Conservation (phyloP, 2,797 vertebrate genomes). For the Sebastes elongatus region DNA sequence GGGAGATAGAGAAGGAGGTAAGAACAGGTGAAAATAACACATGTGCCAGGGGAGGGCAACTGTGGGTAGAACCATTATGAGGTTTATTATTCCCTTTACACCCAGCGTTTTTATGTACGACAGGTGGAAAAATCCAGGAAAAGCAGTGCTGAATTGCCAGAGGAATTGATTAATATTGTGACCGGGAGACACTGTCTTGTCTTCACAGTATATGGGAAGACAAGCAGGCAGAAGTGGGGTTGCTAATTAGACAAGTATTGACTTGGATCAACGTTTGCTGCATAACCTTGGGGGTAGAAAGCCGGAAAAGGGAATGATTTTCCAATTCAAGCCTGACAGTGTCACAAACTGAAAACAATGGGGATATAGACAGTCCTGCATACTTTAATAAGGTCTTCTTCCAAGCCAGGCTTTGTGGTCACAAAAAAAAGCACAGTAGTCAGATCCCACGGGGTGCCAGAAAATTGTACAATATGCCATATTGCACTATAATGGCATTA, state of each 20-base stretch:
- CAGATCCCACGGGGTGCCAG: slow-evolving; percentile 8
- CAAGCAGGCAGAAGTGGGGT: slow-evolving; percentile 9
- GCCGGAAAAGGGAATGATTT: slow-evolving; percentile 3
- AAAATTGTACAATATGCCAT: neutral
- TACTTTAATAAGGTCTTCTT: slow-evolving; percentile 27
- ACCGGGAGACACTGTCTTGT: neutral
- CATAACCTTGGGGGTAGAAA: slow-evolving; percentile 18
- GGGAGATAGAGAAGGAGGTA: slow-evolving; percentile 25
- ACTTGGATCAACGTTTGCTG: slow-evolving; percentile 31
- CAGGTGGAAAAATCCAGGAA: slow-evolving; percentile 4
- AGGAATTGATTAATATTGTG: slow-evolving; percentile 20
- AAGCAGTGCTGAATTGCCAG: neutral
- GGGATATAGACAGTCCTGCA: slow-evolving; percentile 6
- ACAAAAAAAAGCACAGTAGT: slow-evolving; percentile 20
- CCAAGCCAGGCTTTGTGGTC: slow-evolving; percentile 7
- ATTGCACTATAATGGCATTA: neutral
- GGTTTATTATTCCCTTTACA: slow-evolving; percentile 15
- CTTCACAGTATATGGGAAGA: slow-evolving; percentile 9
- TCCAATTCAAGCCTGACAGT: slow-evolving; percentile 3
- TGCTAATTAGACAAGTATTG: slow-evolving; percentile 58
- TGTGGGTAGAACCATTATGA: neutral
- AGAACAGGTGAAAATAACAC: slow-evolving; percentile 51
- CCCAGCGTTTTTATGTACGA: neutral
- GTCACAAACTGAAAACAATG: slow-evolving; percentile 13
- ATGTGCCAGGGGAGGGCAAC: slow-evolving; percentile 8